phyloP scores from a whole-genome alignment of 1,140 invertebrate genomes.

The Planococcus citri region DNA sequence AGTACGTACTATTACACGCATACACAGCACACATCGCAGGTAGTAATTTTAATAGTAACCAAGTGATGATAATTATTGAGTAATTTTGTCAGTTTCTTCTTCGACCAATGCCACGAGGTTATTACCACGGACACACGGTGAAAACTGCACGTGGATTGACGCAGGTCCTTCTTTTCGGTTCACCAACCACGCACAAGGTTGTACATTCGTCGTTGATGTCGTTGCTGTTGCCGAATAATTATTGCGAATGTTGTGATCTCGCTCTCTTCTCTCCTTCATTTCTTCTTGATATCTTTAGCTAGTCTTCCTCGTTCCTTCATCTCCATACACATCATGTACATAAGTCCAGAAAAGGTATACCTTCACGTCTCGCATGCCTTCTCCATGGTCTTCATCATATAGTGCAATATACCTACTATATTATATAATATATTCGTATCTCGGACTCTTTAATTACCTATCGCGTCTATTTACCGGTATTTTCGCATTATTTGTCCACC shows the following conservation, averaged over 20 bases:
- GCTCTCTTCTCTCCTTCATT: not conserved
- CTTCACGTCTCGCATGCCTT: too few relatives aligned
- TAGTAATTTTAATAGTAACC: not conserved
- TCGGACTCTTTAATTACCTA: too few relatives aligned
- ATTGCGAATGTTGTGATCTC: not conserved
- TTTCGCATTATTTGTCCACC: too few relatives aligned
- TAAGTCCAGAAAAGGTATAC: too few relatives aligned
- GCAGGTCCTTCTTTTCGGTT: slow-evolving; percentile 15
- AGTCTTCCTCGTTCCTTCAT: too few relatives aligned
- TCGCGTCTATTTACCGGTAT: too few relatives aligned
- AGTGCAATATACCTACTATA: too few relatives aligned
- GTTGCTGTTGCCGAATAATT: slow-evolving; percentile 16
- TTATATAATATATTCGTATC: too few relatives aligned
- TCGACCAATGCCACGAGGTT: slow-evolving; percentile 18
- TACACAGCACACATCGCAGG: not conserved
- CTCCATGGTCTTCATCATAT: too few relatives aligned
- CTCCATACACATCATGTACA: too few relatives aligned
- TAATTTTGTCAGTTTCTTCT: slow-evolving; percentile 9
- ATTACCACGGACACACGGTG: slow-evolving; percentile 1
- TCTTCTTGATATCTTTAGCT: not conserved
- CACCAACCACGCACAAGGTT: slow-evolving; percentile 18
- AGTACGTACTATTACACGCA: too few relatives aligned
- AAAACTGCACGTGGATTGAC: not conserved
- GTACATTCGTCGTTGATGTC: not conserved
- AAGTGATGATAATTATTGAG: slow-evolving; percentile 4